A percentile compares a stretch with the other conserved stretches of the same genome.
Evolutionary conservation across 2,888 invertebrate genomes (phyloP).

Genomic region (Serripes groenlandicus): DNA sequence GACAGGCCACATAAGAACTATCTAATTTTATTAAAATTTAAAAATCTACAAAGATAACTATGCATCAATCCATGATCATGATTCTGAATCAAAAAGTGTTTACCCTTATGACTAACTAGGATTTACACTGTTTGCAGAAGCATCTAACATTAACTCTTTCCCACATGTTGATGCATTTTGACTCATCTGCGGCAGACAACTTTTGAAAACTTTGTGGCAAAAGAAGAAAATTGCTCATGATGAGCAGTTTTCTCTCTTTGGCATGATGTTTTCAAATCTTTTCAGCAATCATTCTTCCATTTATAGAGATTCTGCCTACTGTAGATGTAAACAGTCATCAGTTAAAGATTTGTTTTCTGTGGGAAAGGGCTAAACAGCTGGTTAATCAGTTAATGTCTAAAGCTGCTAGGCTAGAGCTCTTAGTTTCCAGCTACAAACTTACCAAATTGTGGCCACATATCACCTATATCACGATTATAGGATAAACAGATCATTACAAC

Average conservation of each 20-base stretch:
- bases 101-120: too few relatives aligned
- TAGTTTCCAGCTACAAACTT: not conserved
- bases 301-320: not conserved
- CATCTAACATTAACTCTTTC: not conserved
- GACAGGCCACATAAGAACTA: too few relatives aligned
- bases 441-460: slow-evolving; percentile 16
- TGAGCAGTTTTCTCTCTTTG: not conserved
- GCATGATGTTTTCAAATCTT: not conserved
- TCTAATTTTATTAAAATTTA: too few relatives aligned
- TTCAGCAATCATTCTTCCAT: not conserved
- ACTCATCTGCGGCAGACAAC: not conserved
- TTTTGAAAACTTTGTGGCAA: not conserved
- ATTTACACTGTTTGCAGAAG: not conserved
- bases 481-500: not conserved
- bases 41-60: too few relatives aligned
- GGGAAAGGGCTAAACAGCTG: not conserved
- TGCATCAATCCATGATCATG: too few relatives aligned
- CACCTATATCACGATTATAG: not conserved
- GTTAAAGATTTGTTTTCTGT: too few relatives aligned
- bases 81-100: too few relatives aligned
- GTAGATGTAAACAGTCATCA: too few relatives aligned
- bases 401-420: not conserved
- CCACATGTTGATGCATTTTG: not conserved
- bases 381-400: slow-evolving; percentile 4
- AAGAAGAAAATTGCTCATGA: not conserved